Percentiles rank a stretch among this genome's conserved stretches.
Conservation (phyloP, 2,888 invertebrate genomes). For the Baccha elongata region DNA sequence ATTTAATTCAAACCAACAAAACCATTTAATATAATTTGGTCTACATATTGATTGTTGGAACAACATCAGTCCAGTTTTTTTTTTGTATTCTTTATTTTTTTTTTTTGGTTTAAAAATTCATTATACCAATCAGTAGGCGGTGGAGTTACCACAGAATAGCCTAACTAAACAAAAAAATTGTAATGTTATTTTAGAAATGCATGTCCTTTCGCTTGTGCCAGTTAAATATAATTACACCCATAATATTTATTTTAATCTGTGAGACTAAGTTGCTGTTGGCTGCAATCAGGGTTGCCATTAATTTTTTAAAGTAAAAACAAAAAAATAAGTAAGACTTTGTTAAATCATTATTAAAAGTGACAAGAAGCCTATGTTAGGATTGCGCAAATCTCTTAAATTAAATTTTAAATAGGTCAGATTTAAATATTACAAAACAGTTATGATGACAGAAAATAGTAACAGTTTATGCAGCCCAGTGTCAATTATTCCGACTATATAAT, state of each 20-base stretch:
- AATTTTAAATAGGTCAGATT: too few relatives aligned
- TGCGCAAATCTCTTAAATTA: too few relatives aligned
- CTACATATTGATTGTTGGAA: conserved; percentile 10
- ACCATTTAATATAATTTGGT: conserved; percentile 1
- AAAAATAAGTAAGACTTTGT: too few relatives aligned
- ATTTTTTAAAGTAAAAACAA: too few relatives aligned
- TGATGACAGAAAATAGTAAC: too few relatives aligned
- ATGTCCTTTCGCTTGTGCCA: conserved; percentile 59
- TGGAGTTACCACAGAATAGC: conserved; percentile 57
- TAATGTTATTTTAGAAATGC: neutral
- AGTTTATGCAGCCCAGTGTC: too few relatives aligned
- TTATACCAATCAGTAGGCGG: conserved; percentile 46
- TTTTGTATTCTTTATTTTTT: neutral
- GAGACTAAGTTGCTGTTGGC: neutral
- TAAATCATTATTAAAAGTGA: too few relatives aligned
- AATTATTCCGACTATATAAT: too few relatives aligned
- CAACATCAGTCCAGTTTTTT: neutral
- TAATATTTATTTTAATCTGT: conserved; percentile 43
- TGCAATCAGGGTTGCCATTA: neutral
- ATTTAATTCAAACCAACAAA: neutral
- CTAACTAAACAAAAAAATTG: too few relatives aligned
- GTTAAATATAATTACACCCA: conserved; percentile 40
- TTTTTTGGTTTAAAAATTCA: conserved; percentile 1
- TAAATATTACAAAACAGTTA: too few relatives aligned
- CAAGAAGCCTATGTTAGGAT: too few relatives aligned